phyloP scores from a whole-genome alignment of 2,113 vertebrate genomes.

The Psammodynastes pulverulentus region DNA sequence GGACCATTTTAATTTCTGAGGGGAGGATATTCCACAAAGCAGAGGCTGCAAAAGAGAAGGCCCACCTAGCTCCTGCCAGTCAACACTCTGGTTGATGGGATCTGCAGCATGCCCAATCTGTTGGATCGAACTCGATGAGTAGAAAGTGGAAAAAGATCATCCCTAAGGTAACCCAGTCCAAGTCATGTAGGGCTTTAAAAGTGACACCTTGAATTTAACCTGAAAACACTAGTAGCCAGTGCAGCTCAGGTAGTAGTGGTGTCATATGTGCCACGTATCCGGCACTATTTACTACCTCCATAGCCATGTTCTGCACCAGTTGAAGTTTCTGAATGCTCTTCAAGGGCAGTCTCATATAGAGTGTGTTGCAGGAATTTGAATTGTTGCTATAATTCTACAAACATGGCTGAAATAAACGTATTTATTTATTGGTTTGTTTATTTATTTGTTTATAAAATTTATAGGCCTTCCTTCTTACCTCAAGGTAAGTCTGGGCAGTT shows the following conservation, averaged over 20 bases:
- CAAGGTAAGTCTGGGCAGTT: background rate
- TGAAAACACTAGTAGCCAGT: background rate
- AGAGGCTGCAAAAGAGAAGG: too few species aligned
- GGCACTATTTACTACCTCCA: background rate
- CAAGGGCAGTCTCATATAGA: background rate
- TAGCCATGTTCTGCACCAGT: background rate
- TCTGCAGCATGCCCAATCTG: background rate
- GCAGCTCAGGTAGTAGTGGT: background rate
- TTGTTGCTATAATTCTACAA: background rate
- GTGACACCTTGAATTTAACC: background rate
- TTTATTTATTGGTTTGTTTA: background rate
- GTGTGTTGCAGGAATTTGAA: background rate
- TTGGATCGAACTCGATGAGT: background rate
- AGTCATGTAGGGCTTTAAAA: background rate
- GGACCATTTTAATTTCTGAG: too few species aligned
- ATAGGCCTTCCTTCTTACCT: background rate
- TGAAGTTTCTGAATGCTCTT: background rate
- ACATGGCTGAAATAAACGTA: background rate
- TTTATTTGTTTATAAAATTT: background rate
- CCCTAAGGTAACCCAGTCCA: background rate
- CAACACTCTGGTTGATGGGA: background rate
- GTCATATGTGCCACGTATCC: background rate
- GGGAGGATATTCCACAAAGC: too few species aligned
- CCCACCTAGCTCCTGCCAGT: background rate
- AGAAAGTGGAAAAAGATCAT: background rate